phyloP scores from a whole-genome alignment of 2,797 vertebrate genomes.

The Urocyon cinereoargenteus region DNA sequence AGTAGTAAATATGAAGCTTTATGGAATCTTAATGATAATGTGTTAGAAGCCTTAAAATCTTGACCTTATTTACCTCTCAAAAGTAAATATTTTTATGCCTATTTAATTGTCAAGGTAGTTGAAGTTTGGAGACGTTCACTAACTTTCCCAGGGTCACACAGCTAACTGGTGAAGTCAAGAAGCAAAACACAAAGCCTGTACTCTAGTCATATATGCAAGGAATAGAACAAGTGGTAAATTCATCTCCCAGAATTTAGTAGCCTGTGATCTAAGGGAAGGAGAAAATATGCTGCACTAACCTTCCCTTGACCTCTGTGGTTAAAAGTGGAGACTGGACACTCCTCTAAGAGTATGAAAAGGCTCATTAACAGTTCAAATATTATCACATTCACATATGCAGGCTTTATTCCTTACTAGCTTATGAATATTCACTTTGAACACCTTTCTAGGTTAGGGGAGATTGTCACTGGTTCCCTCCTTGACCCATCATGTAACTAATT shows the following conservation, averaged over 20 bases:
- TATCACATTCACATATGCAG: background rate
- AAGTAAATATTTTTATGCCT: background rate
- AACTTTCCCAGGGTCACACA: background rate
- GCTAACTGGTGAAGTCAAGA: background rate
- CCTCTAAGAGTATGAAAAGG: background rate
- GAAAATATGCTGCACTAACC: background rate
- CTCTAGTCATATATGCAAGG: background rate
- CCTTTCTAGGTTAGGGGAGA: background rate
- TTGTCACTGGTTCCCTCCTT: background rate
- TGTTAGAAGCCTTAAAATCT: background rate
- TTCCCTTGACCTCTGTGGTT: background rate
- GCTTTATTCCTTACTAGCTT: background rate
- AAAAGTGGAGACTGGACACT: background rate
- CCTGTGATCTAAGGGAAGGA: background rate
- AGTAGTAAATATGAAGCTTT: slow-evolving; percentile 41
- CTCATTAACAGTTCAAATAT: background rate
- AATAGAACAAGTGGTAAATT: background rate
- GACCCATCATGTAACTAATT: background rate
- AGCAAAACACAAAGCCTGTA: background rate
- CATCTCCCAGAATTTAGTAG: background rate
- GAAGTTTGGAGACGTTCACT: background rate
- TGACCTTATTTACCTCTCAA: background rate
- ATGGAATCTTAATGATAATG: background rate
- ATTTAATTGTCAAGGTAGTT: background rate
- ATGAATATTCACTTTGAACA: background rate